Evolutionary conservation across 2,113 vertebrate species (phyloP).

Genomic region (Pteropus alecto): DNA sequence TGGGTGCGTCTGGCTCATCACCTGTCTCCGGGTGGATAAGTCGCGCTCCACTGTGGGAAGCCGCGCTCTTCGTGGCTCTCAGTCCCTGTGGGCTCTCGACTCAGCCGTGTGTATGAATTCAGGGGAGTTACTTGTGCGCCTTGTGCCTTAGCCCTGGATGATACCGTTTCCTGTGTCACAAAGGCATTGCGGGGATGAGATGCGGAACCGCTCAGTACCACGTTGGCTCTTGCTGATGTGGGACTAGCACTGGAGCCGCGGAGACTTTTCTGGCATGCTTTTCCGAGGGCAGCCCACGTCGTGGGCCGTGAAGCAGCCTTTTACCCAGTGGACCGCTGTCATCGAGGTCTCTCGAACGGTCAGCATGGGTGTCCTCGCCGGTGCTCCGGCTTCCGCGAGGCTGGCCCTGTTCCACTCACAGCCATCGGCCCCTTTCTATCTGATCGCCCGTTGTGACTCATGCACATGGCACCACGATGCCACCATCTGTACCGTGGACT

Average conservation of each 20-base stretch:
- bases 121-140: neutral
- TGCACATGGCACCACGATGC: fast-evolving
- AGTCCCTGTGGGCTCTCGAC: neutral
- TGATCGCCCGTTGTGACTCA: neutral
- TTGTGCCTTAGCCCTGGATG: fast-evolving
- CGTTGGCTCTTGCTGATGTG: fast-evolving
- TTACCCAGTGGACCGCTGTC: no score
- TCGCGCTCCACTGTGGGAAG: fast-evolving
- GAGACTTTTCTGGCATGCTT: neutral
- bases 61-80: neutral
- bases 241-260: fast-evolving
- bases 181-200: neutral
- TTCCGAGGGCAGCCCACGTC: neutral
- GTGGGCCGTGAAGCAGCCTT: neutral
- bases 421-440: fast-evolving
- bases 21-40: no score
- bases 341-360: no score
- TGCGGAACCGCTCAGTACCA: neutral
- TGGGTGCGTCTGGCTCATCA: neutral
- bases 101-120: neutral
- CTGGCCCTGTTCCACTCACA: no score
- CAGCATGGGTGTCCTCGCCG: fast-evolving
- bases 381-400: neutral
- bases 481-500: no score
- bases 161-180: neutral